These are phyloP conservation scores for Sylvilagus floridanus DNA, from an alignment of 2,797 vertebrate species.

Conservation along the genomic window DNA sequence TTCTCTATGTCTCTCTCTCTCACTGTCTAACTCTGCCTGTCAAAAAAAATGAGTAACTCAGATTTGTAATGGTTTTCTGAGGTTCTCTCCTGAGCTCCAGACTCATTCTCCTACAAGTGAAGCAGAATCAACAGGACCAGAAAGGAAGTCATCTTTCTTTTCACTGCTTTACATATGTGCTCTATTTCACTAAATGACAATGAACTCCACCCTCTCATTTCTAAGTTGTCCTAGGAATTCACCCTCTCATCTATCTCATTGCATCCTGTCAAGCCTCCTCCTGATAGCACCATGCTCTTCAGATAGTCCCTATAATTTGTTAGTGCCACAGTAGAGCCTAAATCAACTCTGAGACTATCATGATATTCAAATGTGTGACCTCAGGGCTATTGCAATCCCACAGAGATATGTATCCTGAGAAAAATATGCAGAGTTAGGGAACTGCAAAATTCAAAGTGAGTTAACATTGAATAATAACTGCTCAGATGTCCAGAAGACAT, in stretches of 20 bases:
- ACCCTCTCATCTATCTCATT: not conserved
- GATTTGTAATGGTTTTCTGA: not conserved
- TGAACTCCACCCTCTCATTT: not conserved
- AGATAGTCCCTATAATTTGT: not conserved
- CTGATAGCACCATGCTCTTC: not conserved
- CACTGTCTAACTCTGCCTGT: too few relatives aligned
- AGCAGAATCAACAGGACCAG: not conserved
- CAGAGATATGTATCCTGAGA: not conserved
- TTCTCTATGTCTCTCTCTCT: too few relatives aligned
- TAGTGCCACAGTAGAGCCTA: not conserved
- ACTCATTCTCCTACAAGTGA: not conserved
- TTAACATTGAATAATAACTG: not conserved
- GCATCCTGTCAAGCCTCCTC: not conserved
- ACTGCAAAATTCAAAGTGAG: not conserved
- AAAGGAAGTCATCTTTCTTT: not conserved
- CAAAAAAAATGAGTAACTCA: too few relatives aligned
- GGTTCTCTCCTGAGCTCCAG: not conserved
- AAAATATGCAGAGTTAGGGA: not conserved
- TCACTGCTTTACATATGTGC: not conserved
- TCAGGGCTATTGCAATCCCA: not conserved
- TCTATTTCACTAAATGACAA: not conserved
- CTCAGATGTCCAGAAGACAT: not conserved
- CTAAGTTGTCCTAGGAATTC: not conserved
- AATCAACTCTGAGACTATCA: not conserved
- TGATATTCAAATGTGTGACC: not conserved